These are phyloP conservation scores for Heteronetta atricapilla DNA, from an alignment of 2,113 vertebrate species.

Conservation along the genomic window DNA sequence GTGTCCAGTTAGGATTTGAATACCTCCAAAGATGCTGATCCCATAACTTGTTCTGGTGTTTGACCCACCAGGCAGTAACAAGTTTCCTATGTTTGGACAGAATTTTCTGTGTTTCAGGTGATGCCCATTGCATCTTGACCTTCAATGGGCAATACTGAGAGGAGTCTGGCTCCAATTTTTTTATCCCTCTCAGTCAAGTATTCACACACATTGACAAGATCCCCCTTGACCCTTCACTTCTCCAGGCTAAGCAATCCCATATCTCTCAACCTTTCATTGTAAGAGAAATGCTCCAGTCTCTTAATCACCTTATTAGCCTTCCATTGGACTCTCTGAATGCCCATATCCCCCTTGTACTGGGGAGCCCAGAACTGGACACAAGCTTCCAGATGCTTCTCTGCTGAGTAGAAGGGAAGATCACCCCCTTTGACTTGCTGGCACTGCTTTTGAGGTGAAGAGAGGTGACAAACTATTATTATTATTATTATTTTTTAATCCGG, in stretches of 20 bases:
- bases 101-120: not conserved
- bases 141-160: not conserved
- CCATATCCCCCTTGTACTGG: not conserved
- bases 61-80: not conserved
- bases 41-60: not conserved
- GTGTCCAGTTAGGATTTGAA: not conserved
- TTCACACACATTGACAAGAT: not conserved
- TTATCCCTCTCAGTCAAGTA: not conserved
- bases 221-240: not conserved
- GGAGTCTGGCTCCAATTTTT: not conserved
- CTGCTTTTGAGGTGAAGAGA: not conserved
- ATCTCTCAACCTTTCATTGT: not conserved
- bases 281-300: not conserved
- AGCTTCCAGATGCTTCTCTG: not conserved
- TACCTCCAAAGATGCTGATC: not conserved
- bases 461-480: not conserved
- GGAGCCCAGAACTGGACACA: not conserved
- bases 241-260: not conserved
- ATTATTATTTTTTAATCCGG: no score
- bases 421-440: not conserved
- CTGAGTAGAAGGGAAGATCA: not conserved
- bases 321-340: not conserved
- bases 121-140: not conserved
- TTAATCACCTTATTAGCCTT: not conserved
- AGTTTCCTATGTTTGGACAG: not conserved